Percentiles rank a stretch among this genome's conserved stretches.
Conservation (phyloP, 1,140 invertebrate species). For the Zaprionus ornatus region DNA sequence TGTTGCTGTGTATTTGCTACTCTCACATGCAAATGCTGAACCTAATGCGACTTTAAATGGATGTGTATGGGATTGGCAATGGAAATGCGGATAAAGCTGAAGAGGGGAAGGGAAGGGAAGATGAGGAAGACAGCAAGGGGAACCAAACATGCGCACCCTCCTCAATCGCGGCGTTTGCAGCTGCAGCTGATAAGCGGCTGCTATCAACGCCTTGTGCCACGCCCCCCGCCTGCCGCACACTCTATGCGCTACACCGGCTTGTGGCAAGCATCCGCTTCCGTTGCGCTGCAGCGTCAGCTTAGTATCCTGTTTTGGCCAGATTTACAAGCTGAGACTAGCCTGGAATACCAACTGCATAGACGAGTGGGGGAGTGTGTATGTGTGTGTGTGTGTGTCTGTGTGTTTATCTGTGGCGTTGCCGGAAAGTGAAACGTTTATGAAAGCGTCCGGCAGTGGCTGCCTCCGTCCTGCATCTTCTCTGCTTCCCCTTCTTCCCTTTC, state of each 20-base stretch:
- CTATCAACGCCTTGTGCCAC: conserved; percentile 67
- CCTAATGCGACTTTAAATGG: conserved; percentile 61
- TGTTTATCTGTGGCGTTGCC: conserved; percentile 69
- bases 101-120: background rate
- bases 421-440: conserved; percentile 79
- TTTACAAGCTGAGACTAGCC: conserved; percentile 71
- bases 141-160: background rate
- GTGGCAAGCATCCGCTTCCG: conserved; percentile 70
- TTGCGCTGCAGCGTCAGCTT: conserved; percentile 66
- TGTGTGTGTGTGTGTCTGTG: conserved; percentile 31
- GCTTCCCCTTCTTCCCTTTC: background rate
- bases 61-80: conserved; percentile 36
- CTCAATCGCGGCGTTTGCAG: background rate
- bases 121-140: background rate
- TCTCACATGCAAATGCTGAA: conserved; percentile 33
- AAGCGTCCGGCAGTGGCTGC: conserved; percentile 53
- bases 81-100: background rate
- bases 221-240: background rate
- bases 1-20: background rate
- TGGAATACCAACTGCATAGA: conserved; percentile 33
- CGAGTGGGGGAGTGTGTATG: background rate
- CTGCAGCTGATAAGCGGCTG: conserved; percentile 66
- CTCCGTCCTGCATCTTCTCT: background rate
- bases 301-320: conserved; percentile 74
- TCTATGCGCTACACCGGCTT: background rate